A percentile compares a stretch with the other conserved stretches of the same genome.
These are phyloP conservation scores for Celastrina argiolus DNA, from an alignment of 2,888 invertebrate genomes.

Conservation along the genomic window DNA sequence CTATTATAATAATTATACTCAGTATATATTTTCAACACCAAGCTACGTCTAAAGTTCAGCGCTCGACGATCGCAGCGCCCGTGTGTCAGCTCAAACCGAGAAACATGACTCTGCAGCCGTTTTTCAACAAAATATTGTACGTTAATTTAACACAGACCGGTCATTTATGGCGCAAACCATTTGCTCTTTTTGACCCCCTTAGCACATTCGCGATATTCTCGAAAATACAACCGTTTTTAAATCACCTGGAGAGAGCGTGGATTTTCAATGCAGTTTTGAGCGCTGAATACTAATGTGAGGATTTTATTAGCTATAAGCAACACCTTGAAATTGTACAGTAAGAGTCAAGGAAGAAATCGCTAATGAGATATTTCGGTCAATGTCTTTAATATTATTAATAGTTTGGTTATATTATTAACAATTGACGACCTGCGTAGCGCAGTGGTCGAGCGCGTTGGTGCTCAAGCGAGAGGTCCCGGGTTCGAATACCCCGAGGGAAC, in stretches of 20 bases:
- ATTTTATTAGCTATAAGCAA: not conserved
- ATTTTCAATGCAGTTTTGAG: not conserved
- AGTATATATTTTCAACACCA: not conserved
- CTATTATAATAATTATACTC: not conserved
- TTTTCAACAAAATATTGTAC: constrained; percentile 75
- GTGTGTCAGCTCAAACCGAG: constrained; percentile 55
- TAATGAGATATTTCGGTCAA: too few species aligned
- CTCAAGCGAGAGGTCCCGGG: too few species aligned
- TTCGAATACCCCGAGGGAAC: too few species aligned
- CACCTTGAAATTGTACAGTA: not conserved
- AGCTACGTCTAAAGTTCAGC: not conserved
- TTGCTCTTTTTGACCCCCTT: constrained; percentile 43
- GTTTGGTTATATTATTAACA: too few species aligned
- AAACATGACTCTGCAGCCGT: constrained; percentile 70
- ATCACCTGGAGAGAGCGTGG: not conserved
- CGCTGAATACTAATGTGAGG: not conserved
- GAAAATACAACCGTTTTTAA: not conserved
- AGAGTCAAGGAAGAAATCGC: too few species aligned
- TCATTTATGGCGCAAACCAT: constrained; percentile 58
- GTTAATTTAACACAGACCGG: constrained; percentile 72
- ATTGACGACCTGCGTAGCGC: too few species aligned
- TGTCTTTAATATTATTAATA: too few species aligned
- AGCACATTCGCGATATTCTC: constrained; percentile 22
- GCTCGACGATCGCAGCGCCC: constrained; percentile 37
- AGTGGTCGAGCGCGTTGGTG: too few species aligned